These are phyloP conservation scores for Luperina nickerlii DNA, from an alignment of 2,888 invertebrate species.

Conservation along the genomic window DNA sequence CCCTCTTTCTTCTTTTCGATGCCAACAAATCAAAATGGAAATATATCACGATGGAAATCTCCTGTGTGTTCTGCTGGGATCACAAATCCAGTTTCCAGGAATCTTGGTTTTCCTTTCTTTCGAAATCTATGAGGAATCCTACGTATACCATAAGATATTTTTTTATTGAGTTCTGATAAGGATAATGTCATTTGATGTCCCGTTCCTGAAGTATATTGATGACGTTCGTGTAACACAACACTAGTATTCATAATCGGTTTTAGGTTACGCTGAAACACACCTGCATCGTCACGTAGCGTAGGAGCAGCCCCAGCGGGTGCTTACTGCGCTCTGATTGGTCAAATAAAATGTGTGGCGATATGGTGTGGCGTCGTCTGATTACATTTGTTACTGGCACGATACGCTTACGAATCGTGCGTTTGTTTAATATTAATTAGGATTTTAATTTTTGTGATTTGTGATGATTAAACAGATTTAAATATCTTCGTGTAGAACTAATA, in stretches of 20 bases:
- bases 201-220: conserved; percentile 21
- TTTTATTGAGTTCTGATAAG: not conserved
- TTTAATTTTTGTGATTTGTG: not conserved
- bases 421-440: conserved; percentile 8
- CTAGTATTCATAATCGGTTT: conserved; percentile 16
- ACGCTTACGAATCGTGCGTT: conserved; percentile 5
- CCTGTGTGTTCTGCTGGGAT: not conserved
- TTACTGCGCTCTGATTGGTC: conserved; percentile 45
- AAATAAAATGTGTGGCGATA: conserved; percentile 52
- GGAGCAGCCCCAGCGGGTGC: not conserved
- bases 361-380: conserved; percentile 39
- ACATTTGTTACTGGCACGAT: conserved; percentile 1
- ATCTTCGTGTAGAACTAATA: not conserved
- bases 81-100: not conserved
- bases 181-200: not conserved
- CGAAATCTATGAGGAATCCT: not conserved
- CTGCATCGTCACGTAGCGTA: conserved; percentile 34
- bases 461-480: not conserved
- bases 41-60: not conserved
- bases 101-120: not conserved
- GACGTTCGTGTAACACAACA: conserved; percentile 37
- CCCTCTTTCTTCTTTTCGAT: conserved; percentile 1
- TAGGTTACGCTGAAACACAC: conserved; percentile 44
- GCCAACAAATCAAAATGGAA: not conserved
- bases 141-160: not conserved